Conservation (phyloP, 2,113 vertebrate genomes). For the Rhegmatorhina hoffmannsi region DNA sequence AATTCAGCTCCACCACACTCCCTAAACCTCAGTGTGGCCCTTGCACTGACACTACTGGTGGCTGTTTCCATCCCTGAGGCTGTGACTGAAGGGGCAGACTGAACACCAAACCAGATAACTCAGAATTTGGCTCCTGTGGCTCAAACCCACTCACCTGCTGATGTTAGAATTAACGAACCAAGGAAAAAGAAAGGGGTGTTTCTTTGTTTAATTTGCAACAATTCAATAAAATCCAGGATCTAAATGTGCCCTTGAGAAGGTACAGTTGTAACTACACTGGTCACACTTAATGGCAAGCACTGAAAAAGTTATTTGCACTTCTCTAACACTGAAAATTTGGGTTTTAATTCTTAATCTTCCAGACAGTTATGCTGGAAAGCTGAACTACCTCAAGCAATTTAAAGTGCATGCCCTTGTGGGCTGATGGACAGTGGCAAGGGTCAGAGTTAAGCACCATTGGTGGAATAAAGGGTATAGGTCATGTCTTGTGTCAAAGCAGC, state of each 20-base stretch:
- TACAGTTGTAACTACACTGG: background rate
- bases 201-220: conserved; percentile 13
- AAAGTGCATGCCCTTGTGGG: background rate
- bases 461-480: background rate
- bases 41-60: background rate
- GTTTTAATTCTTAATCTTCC: background rate
- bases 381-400: background rate
- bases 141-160: background rate
- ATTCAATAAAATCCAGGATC: background rate
- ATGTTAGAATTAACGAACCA: background rate
- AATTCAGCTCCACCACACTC: background rate
- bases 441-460: background rate
- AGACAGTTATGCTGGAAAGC: background rate
- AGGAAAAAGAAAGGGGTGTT: background rate
- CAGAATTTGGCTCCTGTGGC: rapidly evolving
- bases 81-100: background rate
- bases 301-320: background rate
- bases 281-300: background rate
- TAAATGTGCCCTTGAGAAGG: background rate
- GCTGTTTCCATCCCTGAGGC: background rate
- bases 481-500: background rate
- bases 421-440: background rate
- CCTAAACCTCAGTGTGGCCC: too few relatives aligned
- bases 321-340: background rate
- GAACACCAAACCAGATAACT: background rate